Evolutionary conservation across 2,113 vertebrate species (phyloP).

Genomic region (Chaetops frenatus): DNA sequence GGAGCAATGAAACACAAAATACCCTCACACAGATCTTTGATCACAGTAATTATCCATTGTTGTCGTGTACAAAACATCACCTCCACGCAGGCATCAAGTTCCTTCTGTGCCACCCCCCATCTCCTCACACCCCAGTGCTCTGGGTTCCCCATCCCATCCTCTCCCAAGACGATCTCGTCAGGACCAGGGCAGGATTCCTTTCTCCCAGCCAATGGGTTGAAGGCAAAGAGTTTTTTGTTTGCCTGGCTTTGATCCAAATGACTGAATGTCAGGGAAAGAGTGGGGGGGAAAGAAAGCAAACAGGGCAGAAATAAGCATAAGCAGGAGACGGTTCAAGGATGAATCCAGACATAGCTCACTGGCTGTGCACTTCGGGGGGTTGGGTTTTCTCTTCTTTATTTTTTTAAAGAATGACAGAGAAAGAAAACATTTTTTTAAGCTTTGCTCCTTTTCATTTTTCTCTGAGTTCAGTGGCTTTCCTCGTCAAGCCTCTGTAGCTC

Average conservation of each 20-base stretch:
- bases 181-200: neutral
- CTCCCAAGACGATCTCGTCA: neutral
- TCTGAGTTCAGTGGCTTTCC: neutral
- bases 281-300: neutral
- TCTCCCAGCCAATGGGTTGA: neutral
- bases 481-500: constrained; percentile 26
- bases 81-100: neutral
- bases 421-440: constrained; percentile 28
- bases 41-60: neutral
- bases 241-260: constrained; percentile 17
- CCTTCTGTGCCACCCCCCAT: neutral
- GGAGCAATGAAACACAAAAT: neutral
- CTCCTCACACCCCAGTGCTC: neutral
- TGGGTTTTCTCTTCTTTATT: neutral
- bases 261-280: neutral
- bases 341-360: neutral
- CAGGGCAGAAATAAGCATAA: neutral
- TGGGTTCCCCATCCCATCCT: neutral
- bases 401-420: neutral
- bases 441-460: constrained; percentile 28
- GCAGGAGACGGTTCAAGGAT: constrained; percentile 25
- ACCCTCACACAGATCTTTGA: neutral
- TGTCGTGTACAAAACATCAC: neutral
- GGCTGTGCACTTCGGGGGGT: neutral
- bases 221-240: neutral